Base-by-base conservation (phyloP, 1,140 invertebrate genomes). In the Drosophila albomicans region DNA sequence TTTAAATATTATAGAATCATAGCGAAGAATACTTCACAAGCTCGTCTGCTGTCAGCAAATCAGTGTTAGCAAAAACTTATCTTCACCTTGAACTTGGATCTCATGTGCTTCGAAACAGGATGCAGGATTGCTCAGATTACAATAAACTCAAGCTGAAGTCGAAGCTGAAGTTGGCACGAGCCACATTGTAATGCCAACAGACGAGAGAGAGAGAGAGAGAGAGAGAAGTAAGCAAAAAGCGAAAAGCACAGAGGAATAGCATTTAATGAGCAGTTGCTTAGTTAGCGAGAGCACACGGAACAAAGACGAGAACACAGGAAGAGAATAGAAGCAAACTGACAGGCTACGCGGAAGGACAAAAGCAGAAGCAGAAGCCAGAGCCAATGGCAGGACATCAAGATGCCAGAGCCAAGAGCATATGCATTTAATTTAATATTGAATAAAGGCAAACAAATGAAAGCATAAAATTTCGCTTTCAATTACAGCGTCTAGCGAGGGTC, bases 231-330 rank as follows among this genome's bases (percentile, higher is more conserved):
- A 52, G 11, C 57, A 69, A 85, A 78, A 85, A 87, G 76, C 76
- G 63, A 77, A 88, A 72, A 80, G 74, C 74, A 67, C 75, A 54
- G 30, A 75, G 28, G 28, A 54, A 82, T 85, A 88, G 10, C 15
- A 41, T 57, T 85, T 90, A 88, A 90, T 81, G 85, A 87, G 84
- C 84, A 87, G 84, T 87, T 87, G 82, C 71, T 72, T 65, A 35
- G 68, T 35, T 61, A 48, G 28, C 16, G 30, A 75, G 32, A 74
- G 51, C 28, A 28, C 52, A 7, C 52, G 11, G 28, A 48, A 62
- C 66, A 74, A 69, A 62, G 65, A 52, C 35, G 43, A n/a, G 38
- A 11, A 54, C 51, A 54, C 43, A 63, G 51, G 15, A 51, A 28
- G 16, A 63, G 25, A 35, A 32, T 32, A 54, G 30, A 69, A 48